Evolutionary conservation across 2,797 vertebrate species (phyloP), one percentile per base, ranked within the genome.

Genomic region (Meda fulgida): DNA sequence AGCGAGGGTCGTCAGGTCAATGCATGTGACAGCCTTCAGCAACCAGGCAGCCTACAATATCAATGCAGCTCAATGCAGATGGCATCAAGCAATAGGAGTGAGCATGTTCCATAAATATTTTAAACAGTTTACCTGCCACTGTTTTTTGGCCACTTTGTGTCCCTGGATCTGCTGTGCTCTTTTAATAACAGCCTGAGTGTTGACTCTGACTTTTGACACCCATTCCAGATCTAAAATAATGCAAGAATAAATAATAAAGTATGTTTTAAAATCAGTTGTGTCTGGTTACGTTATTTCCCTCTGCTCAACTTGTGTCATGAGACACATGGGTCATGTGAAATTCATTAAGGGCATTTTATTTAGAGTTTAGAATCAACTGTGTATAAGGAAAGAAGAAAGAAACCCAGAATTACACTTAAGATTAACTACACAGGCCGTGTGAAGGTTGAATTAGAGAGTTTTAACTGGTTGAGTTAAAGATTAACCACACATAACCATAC

Each of bases 1-100:
- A 0, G 96, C 94, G 23, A 99, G 96, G 0, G 98, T 97, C 0
- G 98, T 99, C 87, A 99, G 95, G 91, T 99, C 98, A 2, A 99
- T 97, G 81, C 96, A 98, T 1, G 97, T 97, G 78, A 97, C 94
- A 1, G 97, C 97, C 87, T 95, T 97, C 90, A 99, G 92, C 55
- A 97, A 94, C 98, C 98, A 99, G 31, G 97, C 98, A 2, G 96
- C 96, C 98, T 99, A 87, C 48, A n/a, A 58, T 10, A 77, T n/a
- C 48, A 43, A 46, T 5, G 36, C n/a, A 72, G 7, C 6, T 55
- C 18, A 77, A 38, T 31, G 6, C 26, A 70, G 19, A 43, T 67
- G 43, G 0, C 73, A 78, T n/a, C 43, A 58, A 82, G 60, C 26
- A 34, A 66, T 13, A 43, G 21, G 4, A 70, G 0, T 46, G 10